Percentiles rank a stretch among this genome's conserved stretches.
These are phyloP conservation scores for Drosophila monieri DNA, from an alignment of 2,888 invertebrate species.

Conservation along the genomic window DNA sequence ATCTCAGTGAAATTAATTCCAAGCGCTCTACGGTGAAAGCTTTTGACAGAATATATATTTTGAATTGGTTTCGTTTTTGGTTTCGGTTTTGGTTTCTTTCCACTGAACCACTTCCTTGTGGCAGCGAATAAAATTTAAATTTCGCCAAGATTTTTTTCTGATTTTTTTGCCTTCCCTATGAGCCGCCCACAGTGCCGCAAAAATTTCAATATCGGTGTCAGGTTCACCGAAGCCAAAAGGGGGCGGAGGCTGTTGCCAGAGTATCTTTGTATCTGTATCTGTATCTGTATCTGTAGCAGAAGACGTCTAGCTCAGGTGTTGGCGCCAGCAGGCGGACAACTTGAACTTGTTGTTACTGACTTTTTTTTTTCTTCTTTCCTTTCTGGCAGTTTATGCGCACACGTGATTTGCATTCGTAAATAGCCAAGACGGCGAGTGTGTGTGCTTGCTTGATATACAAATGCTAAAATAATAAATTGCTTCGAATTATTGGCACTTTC, in stretches of 20 bases:
- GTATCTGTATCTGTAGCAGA: constrained; percentile 44
- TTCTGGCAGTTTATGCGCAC: constrained; percentile 65
- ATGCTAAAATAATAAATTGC: constrained; percentile 80
- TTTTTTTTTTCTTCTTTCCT: constrained; percentile 44
- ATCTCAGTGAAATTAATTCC: constrained; percentile 73
- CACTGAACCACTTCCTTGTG: constrained; percentile 52
- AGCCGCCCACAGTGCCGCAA: constrained; percentile 4
- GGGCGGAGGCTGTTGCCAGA: constrained; percentile 16
- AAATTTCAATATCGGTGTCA: constrained; percentile 65
- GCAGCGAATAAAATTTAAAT: constrained; percentile 61
- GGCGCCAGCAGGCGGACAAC: constrained; percentile 40
- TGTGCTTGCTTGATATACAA: constrained; percentile 60
- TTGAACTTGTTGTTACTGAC: constrained; percentile 22
- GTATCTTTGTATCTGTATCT: constrained; percentile 29
- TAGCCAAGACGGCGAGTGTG: constrained; percentile 43
- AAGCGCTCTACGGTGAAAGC: constrained; percentile 52
- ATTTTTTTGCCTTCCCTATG: constrained; percentile 15
- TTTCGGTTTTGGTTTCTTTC: constrained; percentile 40
- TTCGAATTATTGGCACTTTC: constrained; percentile 78
- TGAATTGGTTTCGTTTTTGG: constrained; percentile 26
- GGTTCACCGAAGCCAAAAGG: constrained; percentile 19
- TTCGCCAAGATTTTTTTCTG: constrained; percentile 46
- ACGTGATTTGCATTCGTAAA: constrained; percentile 78
- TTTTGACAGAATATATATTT: constrained; percentile 42
- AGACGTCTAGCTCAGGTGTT: constrained; percentile 62